Conservation (phyloP, 2,888 invertebrate species). For the Caenorhabditis afra region DNA sequence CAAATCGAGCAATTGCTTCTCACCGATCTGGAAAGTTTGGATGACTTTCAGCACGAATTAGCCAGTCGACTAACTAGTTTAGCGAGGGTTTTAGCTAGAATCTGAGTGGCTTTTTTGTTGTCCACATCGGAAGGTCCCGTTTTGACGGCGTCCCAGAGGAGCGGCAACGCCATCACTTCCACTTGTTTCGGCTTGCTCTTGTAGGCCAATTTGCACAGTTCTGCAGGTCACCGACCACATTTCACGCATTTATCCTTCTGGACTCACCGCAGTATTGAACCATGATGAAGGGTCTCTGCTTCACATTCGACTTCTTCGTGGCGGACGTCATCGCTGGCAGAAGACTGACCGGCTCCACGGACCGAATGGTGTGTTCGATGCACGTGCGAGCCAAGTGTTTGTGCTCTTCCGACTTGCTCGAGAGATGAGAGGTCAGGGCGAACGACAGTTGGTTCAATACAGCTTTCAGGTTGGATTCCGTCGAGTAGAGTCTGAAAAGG, state of each 20-base stretch:
- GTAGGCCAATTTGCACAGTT: conserved; percentile 62
- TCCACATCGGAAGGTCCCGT: conserved; percentile 60
- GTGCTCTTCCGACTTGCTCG: conserved; percentile 71
- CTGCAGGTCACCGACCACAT: conserved; percentile 25
- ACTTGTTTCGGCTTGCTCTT: conserved; percentile 68
- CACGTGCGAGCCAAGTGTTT: conserved; percentile 63
- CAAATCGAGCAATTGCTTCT: conserved; percentile 60
- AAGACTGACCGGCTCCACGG: conserved; percentile 64
- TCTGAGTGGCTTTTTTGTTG: conserved; percentile 59
- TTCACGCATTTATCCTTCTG: no score
- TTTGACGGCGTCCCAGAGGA: conserved; percentile 65
- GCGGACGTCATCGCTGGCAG: conserved; percentile 67
- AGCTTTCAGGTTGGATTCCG: conserved; percentile 67
- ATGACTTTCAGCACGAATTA: not conserved
- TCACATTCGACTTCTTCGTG: conserved; percentile 68
- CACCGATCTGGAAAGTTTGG: conserved; percentile 49
- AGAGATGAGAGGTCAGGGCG: conserved; percentile 65
- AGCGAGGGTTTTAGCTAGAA: conserved; percentile 55
- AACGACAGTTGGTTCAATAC: conserved; percentile 67
- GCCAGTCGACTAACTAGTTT: conserved; percentile 49
- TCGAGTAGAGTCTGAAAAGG: conserved; percentile 63
- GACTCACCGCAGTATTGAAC: conserved; percentile 40
- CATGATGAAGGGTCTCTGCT: conserved; percentile 64
- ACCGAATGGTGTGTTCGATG: conserved; percentile 59
- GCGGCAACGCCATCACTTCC: conserved; percentile 65